These are phyloP conservation scores for Karalla daura DNA, from an alignment of 2,797 vertebrate genomes.

Conservation along the genomic window DNA sequence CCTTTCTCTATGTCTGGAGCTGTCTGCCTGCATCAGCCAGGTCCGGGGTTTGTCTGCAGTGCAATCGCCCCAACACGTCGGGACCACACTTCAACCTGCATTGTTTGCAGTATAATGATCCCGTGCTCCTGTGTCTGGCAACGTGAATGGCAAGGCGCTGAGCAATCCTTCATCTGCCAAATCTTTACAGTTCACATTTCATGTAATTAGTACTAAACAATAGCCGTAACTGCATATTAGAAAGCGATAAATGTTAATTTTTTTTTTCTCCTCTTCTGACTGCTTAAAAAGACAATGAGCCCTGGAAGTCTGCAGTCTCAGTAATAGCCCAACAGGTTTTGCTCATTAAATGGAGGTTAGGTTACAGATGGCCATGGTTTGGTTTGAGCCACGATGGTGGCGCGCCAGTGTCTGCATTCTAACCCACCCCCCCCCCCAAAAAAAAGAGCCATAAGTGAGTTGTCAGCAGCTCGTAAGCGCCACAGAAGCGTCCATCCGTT, in stretches of 20 bases:
- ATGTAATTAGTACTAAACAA: not conserved
- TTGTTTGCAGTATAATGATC: no score
- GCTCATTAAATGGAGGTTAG: not conserved
- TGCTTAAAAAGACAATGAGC: no score
- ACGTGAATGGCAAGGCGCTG: not conserved
- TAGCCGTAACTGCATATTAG: no score
- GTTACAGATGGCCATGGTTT: not conserved
- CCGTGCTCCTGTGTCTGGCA: not conserved
- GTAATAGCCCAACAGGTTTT: not conserved
- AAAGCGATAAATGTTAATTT: no score
- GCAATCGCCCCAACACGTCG: not conserved
- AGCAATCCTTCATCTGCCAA: not conserved
- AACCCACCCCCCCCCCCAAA: no score
- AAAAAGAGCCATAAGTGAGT: conserved; percentile 1
- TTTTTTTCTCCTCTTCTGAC: no score
- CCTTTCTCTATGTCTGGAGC: not conserved
- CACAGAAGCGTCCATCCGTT: conserved; percentile 17
- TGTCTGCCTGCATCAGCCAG: not conserved
- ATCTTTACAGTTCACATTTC: not conserved
- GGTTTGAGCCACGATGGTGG: not conserved
- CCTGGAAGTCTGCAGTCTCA: no score
- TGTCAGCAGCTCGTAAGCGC: conserved; percentile 4
- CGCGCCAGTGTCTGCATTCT: not conserved
- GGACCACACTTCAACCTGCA: no score
- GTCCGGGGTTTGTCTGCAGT: conserved; percentile 4